Evolutionary conservation across 2,888 invertebrate genomes (phyloP).

Genomic region (Alsophila aescularia): DNA sequence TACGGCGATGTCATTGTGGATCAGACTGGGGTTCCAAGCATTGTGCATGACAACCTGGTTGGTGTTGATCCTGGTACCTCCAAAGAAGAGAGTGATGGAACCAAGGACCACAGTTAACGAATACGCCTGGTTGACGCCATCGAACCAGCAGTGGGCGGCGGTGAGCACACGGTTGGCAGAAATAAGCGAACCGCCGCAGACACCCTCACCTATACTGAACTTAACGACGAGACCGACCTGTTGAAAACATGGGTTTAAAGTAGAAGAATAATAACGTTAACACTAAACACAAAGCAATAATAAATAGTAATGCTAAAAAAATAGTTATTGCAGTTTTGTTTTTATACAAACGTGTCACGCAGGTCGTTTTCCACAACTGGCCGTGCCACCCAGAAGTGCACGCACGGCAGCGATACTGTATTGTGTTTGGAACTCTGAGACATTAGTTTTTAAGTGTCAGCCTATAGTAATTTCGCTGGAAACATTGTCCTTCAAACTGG

Average conservation of each 20-base stretch:
- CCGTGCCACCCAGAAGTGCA: no score
- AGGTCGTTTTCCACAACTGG: no score
- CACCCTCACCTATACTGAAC: conserved; percentile 33
- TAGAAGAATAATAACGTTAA: no score
- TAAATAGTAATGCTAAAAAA: no score
- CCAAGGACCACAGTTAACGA: conserved; percentile 58
- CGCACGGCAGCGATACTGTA: no score
- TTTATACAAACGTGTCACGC: no score
- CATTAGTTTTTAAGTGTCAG: no score
- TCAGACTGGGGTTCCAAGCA: conserved; percentile 47
- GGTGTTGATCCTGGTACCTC: conserved; percentile 52
- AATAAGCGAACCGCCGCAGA: conserved; percentile 60
- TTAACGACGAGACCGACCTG: conserved; percentile 49
- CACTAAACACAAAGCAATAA: no score
- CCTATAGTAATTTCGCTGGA: no score
- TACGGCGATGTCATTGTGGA: conserved; percentile 59
- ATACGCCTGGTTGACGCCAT: conserved; percentile 55
- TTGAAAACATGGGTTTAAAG: neutral
- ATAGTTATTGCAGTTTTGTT: no score
- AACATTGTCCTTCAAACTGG: no score
- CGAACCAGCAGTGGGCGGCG: conserved; percentile 62
- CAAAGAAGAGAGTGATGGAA: conserved; percentile 51
- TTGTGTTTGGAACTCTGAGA: no score
- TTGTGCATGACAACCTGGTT: conserved; percentile 50
- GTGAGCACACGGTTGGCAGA: conserved; percentile 41